Percentiles rank a stretch among this genome's conserved stretches.
Evolutionary conservation across 1,140 invertebrate genomes (phyloP).

Genomic region (Drusus annulatus): DNA sequence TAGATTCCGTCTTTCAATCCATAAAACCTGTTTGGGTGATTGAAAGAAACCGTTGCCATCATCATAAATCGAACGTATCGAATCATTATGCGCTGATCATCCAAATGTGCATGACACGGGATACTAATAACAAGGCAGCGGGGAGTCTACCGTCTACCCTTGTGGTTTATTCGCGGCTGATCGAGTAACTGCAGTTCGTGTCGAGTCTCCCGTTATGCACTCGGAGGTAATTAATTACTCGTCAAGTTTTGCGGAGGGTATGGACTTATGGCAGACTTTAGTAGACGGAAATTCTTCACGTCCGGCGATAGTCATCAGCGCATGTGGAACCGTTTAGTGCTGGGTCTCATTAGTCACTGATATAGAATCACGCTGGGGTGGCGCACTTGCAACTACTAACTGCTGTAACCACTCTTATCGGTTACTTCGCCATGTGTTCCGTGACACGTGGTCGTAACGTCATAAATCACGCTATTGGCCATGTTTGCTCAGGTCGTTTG

Average conservation of each 20-base stretch:
- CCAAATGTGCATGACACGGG: no score
- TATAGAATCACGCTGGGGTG: not conserved
- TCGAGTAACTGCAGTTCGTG: constrained; percentile 10
- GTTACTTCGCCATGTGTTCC: constrained; percentile 1
- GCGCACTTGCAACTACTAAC: not conserved
- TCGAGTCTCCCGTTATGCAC: constrained; percentile 6
- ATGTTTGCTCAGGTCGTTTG: not conserved
- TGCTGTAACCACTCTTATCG: not conserved
- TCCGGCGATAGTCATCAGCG: constrained; percentile 35
- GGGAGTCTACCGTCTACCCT: not conserved
- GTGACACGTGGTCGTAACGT: not conserved
- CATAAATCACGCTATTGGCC: not conserved
- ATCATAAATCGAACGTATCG: no score
- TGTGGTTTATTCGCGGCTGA: constrained; percentile 8
- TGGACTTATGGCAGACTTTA: constrained; percentile 23
- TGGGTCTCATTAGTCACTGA: constrained; percentile 30
- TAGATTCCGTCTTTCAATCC: no score
- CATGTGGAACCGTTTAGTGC: constrained; percentile 28
- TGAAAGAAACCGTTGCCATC: no score
- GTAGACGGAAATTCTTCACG: constrained; percentile 36
- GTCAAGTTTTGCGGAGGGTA: constrained; percentile 1
- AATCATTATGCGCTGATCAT: no score
- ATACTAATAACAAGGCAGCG: no score
- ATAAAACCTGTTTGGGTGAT: no score
- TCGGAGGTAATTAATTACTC: constrained; percentile 5